Evolutionary conservation across 2,797 vertebrate genomes (phyloP), one percentile per base, ranked within the genome.

Genomic region (Botia almorhae): DNA sequence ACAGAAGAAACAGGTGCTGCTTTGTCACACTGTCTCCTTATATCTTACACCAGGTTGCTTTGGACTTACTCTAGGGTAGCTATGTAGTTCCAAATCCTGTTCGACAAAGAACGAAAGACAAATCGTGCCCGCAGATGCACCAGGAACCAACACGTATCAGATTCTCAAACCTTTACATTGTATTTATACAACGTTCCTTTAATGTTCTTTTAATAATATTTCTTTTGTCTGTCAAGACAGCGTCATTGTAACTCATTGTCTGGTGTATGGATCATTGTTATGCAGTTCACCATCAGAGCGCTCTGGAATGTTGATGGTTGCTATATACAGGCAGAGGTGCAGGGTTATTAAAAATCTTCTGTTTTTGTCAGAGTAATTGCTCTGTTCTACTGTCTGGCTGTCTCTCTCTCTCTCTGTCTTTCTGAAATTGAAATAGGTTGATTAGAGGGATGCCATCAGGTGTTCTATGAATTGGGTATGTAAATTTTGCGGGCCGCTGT

Each of bases 381-480:
- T 76, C 64, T 72, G 36, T 55, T 39, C 29, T 76, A 65, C 76
- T 74, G 60, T 84, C 36, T 73, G 63, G 58, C 55, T 69, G 43
- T 78, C 74, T 69, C 69, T 78, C 29, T 14, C 21, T 23, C 55
- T 39, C 48, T 61, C 55, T 56, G 23, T 36, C 33, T 60, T 11
- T 78, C 67, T 26, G 46, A 71, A 76, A 80, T 82, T 19, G 60
- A 80, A 82, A 82, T 72, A 61, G 69, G 73, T 39, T 61, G 51
- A 72, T 69, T 60, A 60, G 72, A 64, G 60, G 76, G 64, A 71
- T 61, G 58, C 50, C 74, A 73, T 80, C 76, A 87, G 81, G 83
- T 81, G 69, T 70, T 61, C 39, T 16, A 23, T 82, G 73, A 77
- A 80, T 72, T 81, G 78, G 51, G 82, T 86, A 82, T 82, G 76